Evolutionary conservation across 2,113 vertebrate genomes (phyloP).

Genomic region (Corydoras maculifer): DNA sequence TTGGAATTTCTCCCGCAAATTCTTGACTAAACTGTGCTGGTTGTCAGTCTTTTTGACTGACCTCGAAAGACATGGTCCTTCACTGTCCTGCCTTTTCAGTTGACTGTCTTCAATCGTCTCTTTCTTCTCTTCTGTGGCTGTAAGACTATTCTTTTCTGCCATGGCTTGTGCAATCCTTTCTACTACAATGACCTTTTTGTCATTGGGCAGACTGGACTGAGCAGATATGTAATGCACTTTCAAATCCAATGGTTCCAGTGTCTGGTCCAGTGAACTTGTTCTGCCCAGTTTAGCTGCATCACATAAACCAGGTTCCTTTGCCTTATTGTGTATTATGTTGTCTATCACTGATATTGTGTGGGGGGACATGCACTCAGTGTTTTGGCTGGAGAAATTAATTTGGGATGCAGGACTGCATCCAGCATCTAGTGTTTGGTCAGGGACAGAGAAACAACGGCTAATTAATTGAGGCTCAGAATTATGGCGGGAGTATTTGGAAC

Average conservation of each 20-base stretch:
- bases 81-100: too few species aligned
- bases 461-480: constrained; percentile 23
- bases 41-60: too few species aligned
- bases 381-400: constrained; percentile 39
- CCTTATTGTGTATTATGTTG: neutral
- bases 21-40: constrained; percentile 74
- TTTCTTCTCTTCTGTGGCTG: constrained; percentile 26
- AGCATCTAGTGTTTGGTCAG: constrained; percentile 56
- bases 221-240: constrained; percentile 53
- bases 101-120: too few species aligned
- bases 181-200: constrained; percentile 63
- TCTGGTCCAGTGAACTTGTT: constrained; percentile 61
- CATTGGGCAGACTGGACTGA: constrained; percentile 58
- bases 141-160: neutral
- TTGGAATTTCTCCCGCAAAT: constrained; percentile 87
- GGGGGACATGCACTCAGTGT: constrained; percentile 39
- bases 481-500: constrained; percentile 68
- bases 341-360: constrained; percentile 32
- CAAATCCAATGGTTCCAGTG: constrained; percentile 45
- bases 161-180: constrained; percentile 53
- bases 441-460: constrained; percentile 50
- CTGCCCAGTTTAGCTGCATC: constrained; percentile 46
- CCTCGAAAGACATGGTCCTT: too few species aligned
- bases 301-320: constrained; percentile 6
- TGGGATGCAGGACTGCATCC: constrained; percentile 3